Percentiles rank a stretch among this genome's conserved stretches.
Conservation (phyloP, 2,888 invertebrate genomes). For the Caenorhabditis parvicauda region DNA sequence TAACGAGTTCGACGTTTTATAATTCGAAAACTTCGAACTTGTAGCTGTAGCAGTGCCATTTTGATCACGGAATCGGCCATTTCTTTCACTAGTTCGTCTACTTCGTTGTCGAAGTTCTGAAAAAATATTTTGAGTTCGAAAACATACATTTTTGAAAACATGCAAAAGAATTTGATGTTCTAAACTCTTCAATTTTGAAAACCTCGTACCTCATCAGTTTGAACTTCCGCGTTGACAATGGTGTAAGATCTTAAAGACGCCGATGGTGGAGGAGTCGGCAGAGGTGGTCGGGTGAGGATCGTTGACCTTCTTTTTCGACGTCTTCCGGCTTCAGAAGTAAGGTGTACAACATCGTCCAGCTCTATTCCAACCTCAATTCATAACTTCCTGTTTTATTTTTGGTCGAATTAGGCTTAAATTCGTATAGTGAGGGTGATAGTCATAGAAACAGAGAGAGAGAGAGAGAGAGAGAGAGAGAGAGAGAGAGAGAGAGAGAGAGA, state of each 20-base stretch:
- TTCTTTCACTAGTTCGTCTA: conserved; percentile 27
- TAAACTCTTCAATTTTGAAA: neutral
- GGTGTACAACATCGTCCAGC: too few species aligned
- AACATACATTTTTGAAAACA: neutral
- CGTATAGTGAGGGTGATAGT: too few species aligned
- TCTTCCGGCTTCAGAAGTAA: too few species aligned
- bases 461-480: too few species aligned
- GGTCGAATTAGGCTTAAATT: too few species aligned
- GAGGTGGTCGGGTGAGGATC: too few species aligned
- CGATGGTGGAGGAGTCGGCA: conserved; percentile 26
- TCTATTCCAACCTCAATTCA: too few species aligned
- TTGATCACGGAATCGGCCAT: conserved; percentile 25
- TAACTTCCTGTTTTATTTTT: too few species aligned
- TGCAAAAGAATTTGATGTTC: neutral
- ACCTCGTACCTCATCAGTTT: conserved; percentile 31
- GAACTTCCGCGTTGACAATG: conserved; percentile 30
- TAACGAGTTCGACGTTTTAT: neutral
- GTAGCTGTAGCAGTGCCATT: conserved; percentile 19
- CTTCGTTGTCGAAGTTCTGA: conserved; percentile 30
- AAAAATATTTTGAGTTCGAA: conserved; percentile 3
- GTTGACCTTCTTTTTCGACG: too few species aligned
- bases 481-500: too few species aligned
- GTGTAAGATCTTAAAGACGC: conserved; percentile 23
- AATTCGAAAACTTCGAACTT: conserved; percentile 5
- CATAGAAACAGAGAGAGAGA: too few species aligned